Evolutionary conservation across 2,888 invertebrate species (phyloP), one percentile per base, ranked within the genome.

Genomic region (Pyrochroa serraticornis): DNA sequence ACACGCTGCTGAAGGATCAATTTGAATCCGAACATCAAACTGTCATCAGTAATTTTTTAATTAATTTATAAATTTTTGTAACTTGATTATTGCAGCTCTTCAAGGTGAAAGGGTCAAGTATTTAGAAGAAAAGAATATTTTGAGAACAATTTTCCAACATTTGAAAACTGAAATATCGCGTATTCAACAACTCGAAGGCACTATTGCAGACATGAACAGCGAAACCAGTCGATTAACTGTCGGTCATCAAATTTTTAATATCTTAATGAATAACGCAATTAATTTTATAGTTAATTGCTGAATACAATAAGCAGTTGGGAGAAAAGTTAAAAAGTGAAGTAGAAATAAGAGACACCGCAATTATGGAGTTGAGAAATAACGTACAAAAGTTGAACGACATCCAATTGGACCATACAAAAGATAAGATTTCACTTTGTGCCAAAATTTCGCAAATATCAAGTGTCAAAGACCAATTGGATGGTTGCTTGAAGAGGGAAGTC

Each of bases 221-320:
- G 76, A 78, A 68, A 73, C 77, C 1, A 76, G 70, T 53, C 71
- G 74, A 60, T 61, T 79, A 41, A 72, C 74, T n/a, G 77, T 77
- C 66, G 64, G 60, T 58, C 58, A 32, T 46, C 33, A 14, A 22
- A 14, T 36, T 36, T 22, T 35, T 49, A 30, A 32, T 55, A 35
- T 22, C 22, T 3, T 5, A 22, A 22, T 5, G 5, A 22, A 22
- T 22, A 22, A 22, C 5, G 22, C 22, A 3, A 5, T 22, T 22
- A 5, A 13, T 10, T 50, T 48, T 47, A 6, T 56, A 78, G 76
- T 61, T 77, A 43, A 72, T 77, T 42, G 77, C 73, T 2, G 77
- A 78, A 60, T 78, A 73, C 68, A 79, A 77, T 58, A 76, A 76
- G 62, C 69, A 76, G 62, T 36, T 78, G 22, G 76, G 76, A 6